Conservation (phyloP, 2,797 vertebrate genomes). For the Coreius guichenoti region DNA sequence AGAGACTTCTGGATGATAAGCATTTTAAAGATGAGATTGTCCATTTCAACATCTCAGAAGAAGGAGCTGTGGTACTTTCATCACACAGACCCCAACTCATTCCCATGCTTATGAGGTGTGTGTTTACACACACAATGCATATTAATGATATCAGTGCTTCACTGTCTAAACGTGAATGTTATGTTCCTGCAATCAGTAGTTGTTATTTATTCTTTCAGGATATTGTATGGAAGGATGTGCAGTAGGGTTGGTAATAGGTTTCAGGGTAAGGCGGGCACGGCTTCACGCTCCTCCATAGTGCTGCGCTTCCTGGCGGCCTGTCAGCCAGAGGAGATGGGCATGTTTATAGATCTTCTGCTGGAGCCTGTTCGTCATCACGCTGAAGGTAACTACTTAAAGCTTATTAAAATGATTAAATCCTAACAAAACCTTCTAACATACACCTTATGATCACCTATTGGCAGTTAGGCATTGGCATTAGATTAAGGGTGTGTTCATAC, state of each 20-base stretch:
- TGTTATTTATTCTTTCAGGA: constrained; percentile 72
- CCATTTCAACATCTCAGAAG: constrained; percentile 94
- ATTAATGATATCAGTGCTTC: background rate
- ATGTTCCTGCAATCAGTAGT: background rate
- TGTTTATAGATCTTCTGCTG: constrained; percentile 92
- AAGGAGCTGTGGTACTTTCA: constrained; percentile 82
- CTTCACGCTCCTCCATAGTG: constrained; percentile 89
- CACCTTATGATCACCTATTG: too few species aligned
- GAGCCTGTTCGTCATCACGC: constrained; percentile 88
- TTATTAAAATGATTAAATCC: background rate
- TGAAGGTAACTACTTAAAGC: constrained; percentile 75
- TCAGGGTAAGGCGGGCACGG: constrained; percentile 86
- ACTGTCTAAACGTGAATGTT: background rate
- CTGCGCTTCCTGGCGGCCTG: constrained; percentile 92
- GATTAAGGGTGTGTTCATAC: background rate
- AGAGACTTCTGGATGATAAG: constrained; percentile 91
- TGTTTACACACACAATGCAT: background rate
- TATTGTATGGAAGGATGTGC: constrained; percentile 94
- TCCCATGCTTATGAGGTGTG: constrained; percentile 93
- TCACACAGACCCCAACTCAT: constrained; percentile 87
- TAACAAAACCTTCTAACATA: background rate
- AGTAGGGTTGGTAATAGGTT: constrained; percentile 93
- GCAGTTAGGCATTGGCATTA: background rate
- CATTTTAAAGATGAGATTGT: constrained; percentile 96
- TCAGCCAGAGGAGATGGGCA: constrained; percentile 86